These are phyloP conservation scores for Peromyscus maniculatus DNA, from an alignment of 2,113 vertebrate genomes.

Conservation along the genomic window DNA sequence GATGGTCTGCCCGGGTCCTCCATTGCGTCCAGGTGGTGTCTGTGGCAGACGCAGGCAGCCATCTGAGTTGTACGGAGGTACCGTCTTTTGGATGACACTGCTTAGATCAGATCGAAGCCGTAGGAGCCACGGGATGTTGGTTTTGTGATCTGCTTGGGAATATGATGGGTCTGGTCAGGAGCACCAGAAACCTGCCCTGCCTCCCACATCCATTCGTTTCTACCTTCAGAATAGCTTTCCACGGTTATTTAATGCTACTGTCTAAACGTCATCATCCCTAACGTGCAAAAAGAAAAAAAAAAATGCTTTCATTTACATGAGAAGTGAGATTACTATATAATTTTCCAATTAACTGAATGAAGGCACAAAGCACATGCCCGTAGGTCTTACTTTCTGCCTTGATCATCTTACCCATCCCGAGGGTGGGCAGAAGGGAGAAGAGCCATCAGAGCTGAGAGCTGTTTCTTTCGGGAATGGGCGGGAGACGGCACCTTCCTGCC, in stretches of 20 bases:
- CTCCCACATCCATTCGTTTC: not conserved
- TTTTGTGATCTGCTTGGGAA: not conserved
- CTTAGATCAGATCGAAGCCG: not conserved
- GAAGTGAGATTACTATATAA: constrained; percentile 19
- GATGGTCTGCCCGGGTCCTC: not conserved
- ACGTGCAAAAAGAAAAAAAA: not conserved
- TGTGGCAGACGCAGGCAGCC: fast-evolving
- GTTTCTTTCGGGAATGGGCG: no score
- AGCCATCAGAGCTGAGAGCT: not conserved
- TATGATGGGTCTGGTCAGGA: not conserved
- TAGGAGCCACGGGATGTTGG: not conserved
- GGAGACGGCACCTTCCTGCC: not conserved
- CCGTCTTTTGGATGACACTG: fast-evolving
- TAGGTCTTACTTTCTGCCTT: constrained; percentile 7
- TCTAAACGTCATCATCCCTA: not conserved
- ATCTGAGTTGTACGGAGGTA: not conserved
- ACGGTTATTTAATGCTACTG: not conserved
- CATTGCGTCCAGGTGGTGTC: not conserved
- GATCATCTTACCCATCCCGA: constrained; percentile 2
- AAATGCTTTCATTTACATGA: not conserved
- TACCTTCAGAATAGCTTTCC: not conserved
- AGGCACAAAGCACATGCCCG: not conserved
- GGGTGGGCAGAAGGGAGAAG: not conserved
- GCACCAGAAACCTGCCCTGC: not conserved
- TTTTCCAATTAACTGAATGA: constrained; percentile 64